These are phyloP conservation scores for Drosophila sechellia DNA, from an alignment of 1,140 invertebrate genomes.

Conservation along the genomic window DNA sequence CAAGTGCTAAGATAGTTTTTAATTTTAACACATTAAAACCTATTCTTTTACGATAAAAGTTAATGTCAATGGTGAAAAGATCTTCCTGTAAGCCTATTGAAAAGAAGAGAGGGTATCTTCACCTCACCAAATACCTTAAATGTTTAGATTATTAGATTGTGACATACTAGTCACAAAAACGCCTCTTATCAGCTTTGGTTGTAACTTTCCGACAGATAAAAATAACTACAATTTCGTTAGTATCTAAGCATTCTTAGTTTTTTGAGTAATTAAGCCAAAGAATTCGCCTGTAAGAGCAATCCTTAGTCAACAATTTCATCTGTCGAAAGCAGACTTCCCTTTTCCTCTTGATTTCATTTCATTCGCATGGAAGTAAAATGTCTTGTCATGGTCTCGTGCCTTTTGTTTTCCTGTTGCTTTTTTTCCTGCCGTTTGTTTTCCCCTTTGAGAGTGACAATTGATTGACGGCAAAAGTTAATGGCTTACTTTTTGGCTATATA, in stretches of 20 bases:
- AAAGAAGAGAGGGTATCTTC: neutral
- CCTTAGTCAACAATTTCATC: slow-evolving; percentile 6
- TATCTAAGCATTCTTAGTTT: neutral
- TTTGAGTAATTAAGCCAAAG: neutral
- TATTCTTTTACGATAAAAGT: neutral
- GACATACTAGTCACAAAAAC: neutral
- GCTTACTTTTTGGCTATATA: slow-evolving; percentile 51
- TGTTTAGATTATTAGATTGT: neutral
- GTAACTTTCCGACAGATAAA: slow-evolving; percentile 8
- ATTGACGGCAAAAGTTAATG: slow-evolving; percentile 80
- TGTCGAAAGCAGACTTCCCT: slow-evolving; percentile 23
- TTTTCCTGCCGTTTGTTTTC: slow-evolving; percentile 31
- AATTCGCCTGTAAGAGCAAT: slow-evolving; percentile 21
- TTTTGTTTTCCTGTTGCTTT: slow-evolving; percentile 49
- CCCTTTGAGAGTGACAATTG: slow-evolving; percentile 68
- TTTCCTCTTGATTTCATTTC: slow-evolving; percentile 41
- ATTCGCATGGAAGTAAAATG: slow-evolving; percentile 47
- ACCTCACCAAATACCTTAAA: neutral
- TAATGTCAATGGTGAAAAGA: neutral
- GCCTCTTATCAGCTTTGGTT: neutral
- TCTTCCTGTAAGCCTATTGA: neutral
- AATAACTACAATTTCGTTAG: neutral
- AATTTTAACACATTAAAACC: neutral
- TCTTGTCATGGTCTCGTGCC: slow-evolving; percentile 66
- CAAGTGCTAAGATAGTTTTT: neutral